Evolutionary conservation across 2,797 vertebrate species (phyloP), one percentile per base, ranked within the genome.

Genomic region (Fistularia commersonii): DNA sequence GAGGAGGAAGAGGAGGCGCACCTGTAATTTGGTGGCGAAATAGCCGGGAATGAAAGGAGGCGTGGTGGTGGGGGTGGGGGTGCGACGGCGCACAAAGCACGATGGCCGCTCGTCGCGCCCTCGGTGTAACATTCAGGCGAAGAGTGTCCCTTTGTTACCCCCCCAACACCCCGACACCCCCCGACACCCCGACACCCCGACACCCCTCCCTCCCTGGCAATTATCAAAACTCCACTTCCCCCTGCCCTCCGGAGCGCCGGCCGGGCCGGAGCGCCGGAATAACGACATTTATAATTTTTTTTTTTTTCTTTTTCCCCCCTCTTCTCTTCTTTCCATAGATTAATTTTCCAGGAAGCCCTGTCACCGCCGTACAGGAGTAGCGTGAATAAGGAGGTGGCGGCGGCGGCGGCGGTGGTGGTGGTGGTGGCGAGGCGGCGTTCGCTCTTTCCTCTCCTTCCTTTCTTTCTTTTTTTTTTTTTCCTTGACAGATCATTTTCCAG

Each of bases 401-500:
- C 13, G 59, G 57, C 52, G 55, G 45, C 32, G 33, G 40, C 40
- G 34, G 43, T 49, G 53, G 5, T 14, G 43, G 74, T 81, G 82
- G 86, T 84, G 87, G 85, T 86, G 88, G 82, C 85, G 83, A 89
- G 88, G 85, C 77, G 81, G 83, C 86, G 85, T 81, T 80, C 77
- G 61, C 82, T 82, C 69, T n/a, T n/a, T n/a, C 79, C 87, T 81
- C 76, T 87, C 78, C 72, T 72, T 71, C 72, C 81, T 81, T 80
- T 66, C 46, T 64, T 69, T 64, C 36, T 51, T 72, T 66, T 80
- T 77, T 81, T 85, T 78, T 69, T 79, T 79, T 80, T 84, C 52
- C 80, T 90, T 93, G 90, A 94, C 92, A 95, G 94, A 95, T 95
- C 90, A 97, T 98, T 98, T 91, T 96, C 93, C 93, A 93, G 94